Evolutionary conservation across 2,888 invertebrate species (phyloP).

Genomic region (Papilio gigon): DNA sequence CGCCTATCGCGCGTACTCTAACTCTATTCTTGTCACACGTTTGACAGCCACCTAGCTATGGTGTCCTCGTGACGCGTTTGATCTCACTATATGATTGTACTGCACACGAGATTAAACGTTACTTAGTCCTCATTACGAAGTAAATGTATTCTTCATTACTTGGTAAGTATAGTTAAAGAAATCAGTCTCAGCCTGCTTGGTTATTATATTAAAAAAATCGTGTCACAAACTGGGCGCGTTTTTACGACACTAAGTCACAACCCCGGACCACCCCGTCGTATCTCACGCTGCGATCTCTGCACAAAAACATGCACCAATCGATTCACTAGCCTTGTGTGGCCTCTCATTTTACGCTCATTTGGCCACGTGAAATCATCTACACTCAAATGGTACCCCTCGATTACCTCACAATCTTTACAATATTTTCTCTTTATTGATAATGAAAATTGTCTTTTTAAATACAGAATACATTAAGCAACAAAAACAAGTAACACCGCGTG

Average conservation of each 20-base stretch:
- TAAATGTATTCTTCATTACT: background rate
- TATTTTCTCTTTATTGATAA: slow-evolving; percentile 17
- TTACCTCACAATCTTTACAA: slow-evolving; percentile 26
- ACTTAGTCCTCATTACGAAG: background rate
- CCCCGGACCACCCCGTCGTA: slow-evolving; percentile 71
- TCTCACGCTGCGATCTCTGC: slow-evolving; percentile 65
- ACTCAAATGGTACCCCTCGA: slow-evolving; percentile 39
- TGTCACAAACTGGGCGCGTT: slow-evolving; percentile 34
- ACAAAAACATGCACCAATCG: slow-evolving; percentile 72
- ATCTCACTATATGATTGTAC: slow-evolving; percentile 7
- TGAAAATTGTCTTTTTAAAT: background rate
- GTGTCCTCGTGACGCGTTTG: slow-evolving; percentile 8
- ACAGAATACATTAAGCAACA: background rate
- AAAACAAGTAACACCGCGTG: background rate
- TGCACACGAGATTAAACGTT: background rate
- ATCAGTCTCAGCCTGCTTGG: too few species aligned
- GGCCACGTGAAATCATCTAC: slow-evolving; percentile 55
- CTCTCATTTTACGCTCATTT: slow-evolving; percentile 68
- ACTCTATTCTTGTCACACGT: slow-evolving; percentile 58
- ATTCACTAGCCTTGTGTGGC: slow-evolving; percentile 76
- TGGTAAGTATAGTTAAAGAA: too few species aligned
- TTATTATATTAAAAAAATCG: too few species aligned
- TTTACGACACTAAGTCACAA: slow-evolving; percentile 49
- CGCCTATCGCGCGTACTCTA: slow-evolving; percentile 54
- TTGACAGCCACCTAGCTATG: slow-evolving; percentile 46